Conservation (phyloP, 2,113 vertebrate species). For the Trinectes maculatus region DNA sequence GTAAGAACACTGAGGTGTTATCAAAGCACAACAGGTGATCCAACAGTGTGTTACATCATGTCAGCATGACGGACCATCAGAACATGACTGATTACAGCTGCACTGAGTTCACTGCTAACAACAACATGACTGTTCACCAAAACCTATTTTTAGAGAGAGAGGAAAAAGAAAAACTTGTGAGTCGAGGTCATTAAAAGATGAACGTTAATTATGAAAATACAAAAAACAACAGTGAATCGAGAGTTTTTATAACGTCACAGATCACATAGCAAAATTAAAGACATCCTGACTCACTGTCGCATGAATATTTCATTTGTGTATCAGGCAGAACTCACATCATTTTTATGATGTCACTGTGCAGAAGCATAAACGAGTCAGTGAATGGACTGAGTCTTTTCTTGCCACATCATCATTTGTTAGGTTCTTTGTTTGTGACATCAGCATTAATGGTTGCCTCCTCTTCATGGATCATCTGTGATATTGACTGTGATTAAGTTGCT, state of each 20-base stretch:
- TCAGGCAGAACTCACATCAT: not conserved
- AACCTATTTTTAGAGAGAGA: too few relatives aligned
- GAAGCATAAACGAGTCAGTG: not conserved
- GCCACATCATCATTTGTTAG: too few relatives aligned
- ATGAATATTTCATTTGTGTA: not conserved
- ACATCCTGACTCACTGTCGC: not conserved
- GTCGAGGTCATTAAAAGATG: too few relatives aligned
- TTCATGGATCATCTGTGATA: too few relatives aligned
- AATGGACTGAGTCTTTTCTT: not conserved
- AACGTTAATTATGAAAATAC: too few relatives aligned
- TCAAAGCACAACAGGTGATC: conserved; percentile 18
- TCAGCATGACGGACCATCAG: too few relatives aligned
- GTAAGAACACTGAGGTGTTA: conserved; percentile 12
- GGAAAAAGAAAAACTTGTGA: too few relatives aligned
- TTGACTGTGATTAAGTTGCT: not conserved
- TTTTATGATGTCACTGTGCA: not conserved
- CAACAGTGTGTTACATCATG: too few relatives aligned
- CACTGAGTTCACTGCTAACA: too few relatives aligned
- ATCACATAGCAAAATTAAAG: not conserved
- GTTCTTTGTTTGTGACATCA: not conserved
- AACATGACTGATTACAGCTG: too few relatives aligned
- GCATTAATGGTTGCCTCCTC: too few relatives aligned
- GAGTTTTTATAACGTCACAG: not conserved
- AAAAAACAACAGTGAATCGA: not conserved
- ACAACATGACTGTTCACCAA: too few relatives aligned